phyloP scores from a whole-genome alignment of 2,113 vertebrate genomes.

The Salvelinus namaycush region DNA sequence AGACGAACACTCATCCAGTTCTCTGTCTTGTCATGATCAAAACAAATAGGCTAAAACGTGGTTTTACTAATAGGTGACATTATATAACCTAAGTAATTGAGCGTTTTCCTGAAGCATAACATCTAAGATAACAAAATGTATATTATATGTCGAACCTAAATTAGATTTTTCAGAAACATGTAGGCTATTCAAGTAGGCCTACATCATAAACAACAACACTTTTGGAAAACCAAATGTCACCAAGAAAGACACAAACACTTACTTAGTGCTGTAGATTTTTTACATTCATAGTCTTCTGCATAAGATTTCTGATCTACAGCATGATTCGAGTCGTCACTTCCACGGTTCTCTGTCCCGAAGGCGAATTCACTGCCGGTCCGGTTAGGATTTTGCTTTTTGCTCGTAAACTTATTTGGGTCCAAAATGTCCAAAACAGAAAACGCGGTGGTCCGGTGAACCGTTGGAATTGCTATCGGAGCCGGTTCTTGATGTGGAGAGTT shows the following conservation, averaged over 20 bases:
- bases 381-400: conserved; percentile 74
- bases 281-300: conserved; percentile 76
- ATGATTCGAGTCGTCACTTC: conserved; percentile 62
- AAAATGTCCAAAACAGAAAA: conserved; percentile 98
- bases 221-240: background rate
- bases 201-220: background rate
- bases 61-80: too few species aligned
- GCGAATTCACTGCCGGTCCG: conserved; percentile 67
- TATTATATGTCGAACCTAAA: too few species aligned
- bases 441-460: conserved; percentile 87
- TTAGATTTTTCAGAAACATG: too few species aligned
- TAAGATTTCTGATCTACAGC: conserved; percentile 67
- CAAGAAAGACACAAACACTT: conserved; percentile 52
- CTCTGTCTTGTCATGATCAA: too few species aligned
- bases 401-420: conserved; percentile 96
- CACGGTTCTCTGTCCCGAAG: conserved; percentile 59
- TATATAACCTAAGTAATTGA: too few species aligned
- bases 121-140: too few species aligned
- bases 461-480: conserved; percentile 65
- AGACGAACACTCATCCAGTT: too few species aligned
- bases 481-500: conserved; percentile 80
- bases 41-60: too few species aligned
- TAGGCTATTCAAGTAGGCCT: too few species aligned
- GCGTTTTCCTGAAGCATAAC: too few species aligned
- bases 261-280: conserved; percentile 75